Evolutionary conservation across 1,140 invertebrate genomes (phyloP).

Genomic region (Choristoneura fumiferana): DNA sequence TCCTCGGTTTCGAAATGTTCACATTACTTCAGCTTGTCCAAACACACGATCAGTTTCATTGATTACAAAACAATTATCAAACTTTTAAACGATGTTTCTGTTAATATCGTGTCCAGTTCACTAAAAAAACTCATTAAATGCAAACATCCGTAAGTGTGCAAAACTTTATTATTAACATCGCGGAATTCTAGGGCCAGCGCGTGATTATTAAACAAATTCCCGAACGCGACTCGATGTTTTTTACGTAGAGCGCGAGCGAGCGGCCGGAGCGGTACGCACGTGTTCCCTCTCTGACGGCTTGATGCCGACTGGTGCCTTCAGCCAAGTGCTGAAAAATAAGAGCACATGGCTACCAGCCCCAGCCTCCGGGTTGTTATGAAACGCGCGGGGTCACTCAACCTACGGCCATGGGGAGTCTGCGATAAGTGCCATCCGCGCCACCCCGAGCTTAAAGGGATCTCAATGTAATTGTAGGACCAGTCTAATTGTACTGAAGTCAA

Average conservation of each 20-base stretch:
- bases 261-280: neutral
- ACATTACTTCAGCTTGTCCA: neutral
- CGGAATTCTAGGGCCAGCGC: conserved; percentile 3
- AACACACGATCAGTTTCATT: neutral
- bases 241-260: conserved; percentile 1
- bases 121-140: no score
- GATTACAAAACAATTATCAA: no score
- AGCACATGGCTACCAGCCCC: conserved; percentile 16
- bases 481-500: conserved; percentile 1
- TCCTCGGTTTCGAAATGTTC: neutral
- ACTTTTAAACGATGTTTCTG: no score
- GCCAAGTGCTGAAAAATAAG: conserved; percentile 11
- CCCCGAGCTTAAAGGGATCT: conserved; percentile 6
- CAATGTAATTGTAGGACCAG: conserved; percentile 10
- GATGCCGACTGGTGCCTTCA: conserved; percentile 7
- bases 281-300: neutral
- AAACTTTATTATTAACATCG: conserved; percentile 5
- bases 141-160: neutral
- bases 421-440: conserved; percentile 6
- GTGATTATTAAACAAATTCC: neutral
- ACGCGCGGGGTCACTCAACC: conserved; percentile 16
- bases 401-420: conserved; percentile 10
- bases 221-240: conserved; percentile 10
- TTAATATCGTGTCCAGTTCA: no score
- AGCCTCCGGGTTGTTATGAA: conserved; percentile 18